Evolutionary conservation across 2,113 vertebrate genomes (phyloP), one percentile per base, ranked within the genome.

Genomic region (Etheostoma spectabile): DNA sequence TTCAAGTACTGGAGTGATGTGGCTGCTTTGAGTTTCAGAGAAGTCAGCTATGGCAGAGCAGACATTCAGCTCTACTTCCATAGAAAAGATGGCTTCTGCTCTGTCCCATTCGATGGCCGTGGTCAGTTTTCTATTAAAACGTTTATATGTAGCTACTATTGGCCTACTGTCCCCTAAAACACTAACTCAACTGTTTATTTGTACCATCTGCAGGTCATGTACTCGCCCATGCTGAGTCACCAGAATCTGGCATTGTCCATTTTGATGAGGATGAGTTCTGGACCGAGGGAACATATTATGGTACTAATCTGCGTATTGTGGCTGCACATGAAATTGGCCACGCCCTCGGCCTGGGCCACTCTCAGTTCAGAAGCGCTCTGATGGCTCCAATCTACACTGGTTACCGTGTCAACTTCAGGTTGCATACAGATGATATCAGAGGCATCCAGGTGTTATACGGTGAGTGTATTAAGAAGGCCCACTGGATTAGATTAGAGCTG

Each of bases 251-350:
- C 46, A 93, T 96, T 0, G 94, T 97, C 64, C 97, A 98, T 79
- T 97, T 98, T 42, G 97, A 98, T 67, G 95, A 96, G 57, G 97
- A 96, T 18, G 97, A 98, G 87, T 86, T 85, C 55, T 98, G 97
- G 97, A 97, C 96, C 0, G 97, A 98, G 84, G 91, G 95, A 3
- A 83, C 90, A 5, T 93, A 90, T 62, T 83, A 79, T 1, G 97
- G 97, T 0, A 93, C 96, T 57, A 98, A 98, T 88, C 93, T 98
- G 55, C 96, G 96, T 19, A 97, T 98, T 75, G 95, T 98, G 5
- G 97, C 97, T 5, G 95, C 97, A 59, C 97, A 98, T n/a, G 97
- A 98, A 87, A 95, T 98, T 5, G 97, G 97, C 48, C 97, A 98
- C 1, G 96, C 96, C 30, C 94, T 98, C 38, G 97, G 97, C 3